These are phyloP conservation scores for Vombatus ursinus DNA, from an alignment of 2,113 vertebrate genomes.

Conservation along the genomic window DNA sequence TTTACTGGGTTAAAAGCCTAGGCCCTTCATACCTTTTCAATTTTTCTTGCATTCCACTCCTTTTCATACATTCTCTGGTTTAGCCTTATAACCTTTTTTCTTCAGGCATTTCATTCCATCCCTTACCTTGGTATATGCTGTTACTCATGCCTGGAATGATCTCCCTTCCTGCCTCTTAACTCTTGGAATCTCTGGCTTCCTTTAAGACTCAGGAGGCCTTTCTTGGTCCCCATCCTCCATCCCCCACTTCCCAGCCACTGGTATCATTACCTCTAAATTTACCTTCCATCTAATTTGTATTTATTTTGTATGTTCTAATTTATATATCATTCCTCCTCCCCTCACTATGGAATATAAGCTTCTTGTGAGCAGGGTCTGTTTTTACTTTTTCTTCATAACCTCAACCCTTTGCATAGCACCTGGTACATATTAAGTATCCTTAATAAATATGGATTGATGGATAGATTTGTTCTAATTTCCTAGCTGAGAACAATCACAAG, in stretches of 20 bases:
- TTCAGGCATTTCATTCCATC: neutral
- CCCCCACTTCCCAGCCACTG: neutral
- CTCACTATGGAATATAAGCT: neutral
- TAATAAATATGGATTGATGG: neutral
- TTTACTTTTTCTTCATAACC: neutral
- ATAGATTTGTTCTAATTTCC: constrained; percentile 17
- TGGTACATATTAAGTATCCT: neutral
- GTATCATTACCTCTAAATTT: neutral
- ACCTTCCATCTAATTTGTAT: neutral
- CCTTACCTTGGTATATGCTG: neutral
- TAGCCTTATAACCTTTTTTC: neutral
- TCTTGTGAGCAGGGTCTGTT: neutral
- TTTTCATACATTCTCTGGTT: neutral
- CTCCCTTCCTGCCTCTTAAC: neutral
- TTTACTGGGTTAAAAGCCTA: neutral
- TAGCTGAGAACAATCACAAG: constrained; percentile 11
- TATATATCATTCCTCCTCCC: neutral
- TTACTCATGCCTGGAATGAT: neutral
- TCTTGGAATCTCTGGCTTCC: neutral
- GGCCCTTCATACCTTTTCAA: neutral
- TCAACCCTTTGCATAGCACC: neutral
- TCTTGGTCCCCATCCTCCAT: neutral
- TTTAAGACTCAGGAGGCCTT: neutral
- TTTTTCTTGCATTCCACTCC: neutral
- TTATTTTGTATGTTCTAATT: neutral